Base-by-base conservation (phyloP, 2,797 vertebrate species). In the Syngnathus rostellatus region DNA sequence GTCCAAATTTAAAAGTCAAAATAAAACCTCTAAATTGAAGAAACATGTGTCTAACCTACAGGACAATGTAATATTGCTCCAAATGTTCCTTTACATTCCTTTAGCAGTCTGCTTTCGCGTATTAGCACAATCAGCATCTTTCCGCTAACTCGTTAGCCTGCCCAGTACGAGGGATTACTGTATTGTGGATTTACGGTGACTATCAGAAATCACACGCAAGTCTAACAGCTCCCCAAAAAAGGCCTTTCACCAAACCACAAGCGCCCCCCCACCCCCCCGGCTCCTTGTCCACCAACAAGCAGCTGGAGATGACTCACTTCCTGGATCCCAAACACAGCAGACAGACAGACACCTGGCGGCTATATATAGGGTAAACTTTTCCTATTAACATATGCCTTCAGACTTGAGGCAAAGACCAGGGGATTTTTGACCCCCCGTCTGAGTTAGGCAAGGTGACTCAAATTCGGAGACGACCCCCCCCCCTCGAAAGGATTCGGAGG, bases 311-410 rank as follows among this genome's bases (percentile, higher is more conserved):
- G 86, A 86, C 79, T 63, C 67, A 67, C 68, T 73, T 48, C 61
- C 70, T 72, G 16, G 57, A 54, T 65, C 57, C 71, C 63, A 64
- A 57, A 39, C 67, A 72, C 48, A 68, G 48, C 58, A 72, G 71
- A 71, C 74, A 72, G 71, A 71, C 74, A 77, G 75, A 84, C 84
- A 86, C 87, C 83, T 84, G 82, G 81, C 81, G 82, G 87, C 91
- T 91, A 93, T 92, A 93, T 87, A 87, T 90, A 93, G 91, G 89
- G 88, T 78, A 69, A 81, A 39, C 77, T 81, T 86, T 85, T 79
- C 89, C 81, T 87, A 85, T 90, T 89, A 88, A 89, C 90, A 85
- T 73, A 84, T 77, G 78, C 63, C 86, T 68, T 39, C 51, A 72
- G 72, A 61, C 70, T 73, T 67, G 71, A 82, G 72, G 81, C 45